Conservation (phyloP, 2,888 invertebrate species). For the Drosophila lutescens region DNA sequence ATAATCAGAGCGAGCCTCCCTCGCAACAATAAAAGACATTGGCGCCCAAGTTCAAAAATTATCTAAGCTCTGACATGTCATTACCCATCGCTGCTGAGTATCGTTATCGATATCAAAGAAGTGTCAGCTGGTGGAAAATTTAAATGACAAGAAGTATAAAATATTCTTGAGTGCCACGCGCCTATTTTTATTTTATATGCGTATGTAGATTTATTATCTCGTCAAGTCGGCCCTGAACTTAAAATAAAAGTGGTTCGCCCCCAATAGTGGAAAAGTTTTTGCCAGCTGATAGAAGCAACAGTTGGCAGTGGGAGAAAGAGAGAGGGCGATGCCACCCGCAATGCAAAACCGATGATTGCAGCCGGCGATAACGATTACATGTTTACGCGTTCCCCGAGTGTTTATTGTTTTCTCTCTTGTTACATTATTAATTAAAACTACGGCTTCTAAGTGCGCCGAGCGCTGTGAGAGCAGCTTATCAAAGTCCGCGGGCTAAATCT, state of each 20-base stretch:
- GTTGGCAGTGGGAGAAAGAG: slow-evolving; percentile 13
- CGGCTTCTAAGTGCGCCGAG: slow-evolving; percentile 1
- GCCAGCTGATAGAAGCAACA: slow-evolving; percentile 32
- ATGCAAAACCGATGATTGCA: slow-evolving; percentile 29
- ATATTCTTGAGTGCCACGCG: slow-evolving; percentile 27
- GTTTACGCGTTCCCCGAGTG: slow-evolving; percentile 28
- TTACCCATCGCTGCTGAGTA: slow-evolving; percentile 26
- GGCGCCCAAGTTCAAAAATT: slow-evolving; percentile 28
- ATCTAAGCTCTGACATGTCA: slow-evolving; percentile 24
- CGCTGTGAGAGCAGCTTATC: slow-evolving; percentile 40
- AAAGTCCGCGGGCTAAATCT: slow-evolving; percentile 36
- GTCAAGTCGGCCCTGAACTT: slow-evolving; percentile 63
- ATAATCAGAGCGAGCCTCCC: slow-evolving; percentile 25
- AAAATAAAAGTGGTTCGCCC: slow-evolving; percentile 8
- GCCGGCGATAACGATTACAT: slow-evolving; percentile 69
- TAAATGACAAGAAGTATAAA: slow-evolving; percentile 4
- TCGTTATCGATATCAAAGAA: slow-evolving; percentile 56
- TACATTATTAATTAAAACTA: slow-evolving; percentile 28
- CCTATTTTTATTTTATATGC: neutral
- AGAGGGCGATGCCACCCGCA: slow-evolving; percentile 27
- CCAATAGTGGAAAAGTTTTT: slow-evolving; percentile 47
- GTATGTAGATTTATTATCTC: slow-evolving; percentile 4
- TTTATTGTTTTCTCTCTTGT: slow-evolving; percentile 22
- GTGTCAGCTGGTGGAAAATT: slow-evolving; percentile 29
- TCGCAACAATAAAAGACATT: slow-evolving; percentile 4